Conservation (phyloP, 2,888 invertebrate genomes). For the Mythimna lalbum region DNA sequence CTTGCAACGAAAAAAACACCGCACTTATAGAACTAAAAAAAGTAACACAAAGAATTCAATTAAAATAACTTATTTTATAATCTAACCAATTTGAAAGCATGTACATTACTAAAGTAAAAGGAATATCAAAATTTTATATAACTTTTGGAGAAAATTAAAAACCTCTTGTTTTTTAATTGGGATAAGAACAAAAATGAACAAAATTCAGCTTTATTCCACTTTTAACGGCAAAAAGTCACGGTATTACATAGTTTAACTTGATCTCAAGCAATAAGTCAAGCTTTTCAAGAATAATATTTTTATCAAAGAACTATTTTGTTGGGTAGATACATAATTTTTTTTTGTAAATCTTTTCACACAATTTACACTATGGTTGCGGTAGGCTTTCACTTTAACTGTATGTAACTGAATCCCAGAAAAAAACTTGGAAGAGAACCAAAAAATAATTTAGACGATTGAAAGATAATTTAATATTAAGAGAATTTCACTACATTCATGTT, state of each 20-base stretch:
- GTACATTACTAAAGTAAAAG: not conserved
- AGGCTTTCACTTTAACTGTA: not conserved
- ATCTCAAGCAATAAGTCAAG: not conserved
- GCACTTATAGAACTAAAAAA: too few relatives aligned
- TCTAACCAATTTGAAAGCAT: not conserved
- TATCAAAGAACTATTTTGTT: not conserved
- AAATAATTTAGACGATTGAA: not conserved
- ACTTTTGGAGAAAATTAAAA: not conserved
- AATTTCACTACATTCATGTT: not conserved
- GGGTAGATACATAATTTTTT: too few relatives aligned
- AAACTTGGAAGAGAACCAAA: not conserved
- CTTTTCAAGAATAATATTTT: not conserved
- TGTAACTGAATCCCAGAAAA: not conserved
- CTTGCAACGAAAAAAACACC: too few relatives aligned
- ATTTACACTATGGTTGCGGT: not conserved
- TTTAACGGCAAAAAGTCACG: not conserved
- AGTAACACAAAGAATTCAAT: not conserved
- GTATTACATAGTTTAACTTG: not conserved
- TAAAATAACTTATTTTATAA: not conserved
- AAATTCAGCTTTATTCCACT: not conserved
- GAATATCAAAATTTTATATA: not conserved
- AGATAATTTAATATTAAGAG: too few relatives aligned
- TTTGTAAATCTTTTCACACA: not conserved
- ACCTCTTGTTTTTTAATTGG: not conserved
- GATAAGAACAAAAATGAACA: not conserved